A percentile compares a stretch with the other conserved stretches of the same genome.
Conservation (phyloP, 2,797 vertebrate species). For the Macropus fuliginosus region DNA sequence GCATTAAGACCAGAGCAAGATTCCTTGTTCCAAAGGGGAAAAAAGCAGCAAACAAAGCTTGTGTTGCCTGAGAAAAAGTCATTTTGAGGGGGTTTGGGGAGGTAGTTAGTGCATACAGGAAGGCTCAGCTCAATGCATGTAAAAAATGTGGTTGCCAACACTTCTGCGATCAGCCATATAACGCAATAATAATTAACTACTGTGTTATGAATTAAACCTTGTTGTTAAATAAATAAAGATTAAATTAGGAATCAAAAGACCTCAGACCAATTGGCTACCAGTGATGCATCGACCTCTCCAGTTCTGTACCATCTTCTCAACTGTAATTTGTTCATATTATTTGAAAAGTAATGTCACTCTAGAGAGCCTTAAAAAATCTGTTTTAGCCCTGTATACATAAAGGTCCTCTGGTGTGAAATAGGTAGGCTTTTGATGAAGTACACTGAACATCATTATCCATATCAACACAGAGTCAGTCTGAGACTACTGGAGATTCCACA, state of each 20-base stretch:
- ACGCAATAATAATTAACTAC: background rate
- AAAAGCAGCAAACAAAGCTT: constrained; percentile 12
- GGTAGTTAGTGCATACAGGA: background rate
- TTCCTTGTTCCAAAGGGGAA: constrained; percentile 17
- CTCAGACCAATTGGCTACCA: background rate
- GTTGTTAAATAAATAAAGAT: background rate
- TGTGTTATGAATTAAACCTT: background rate
- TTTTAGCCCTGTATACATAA: constrained; percentile 73
- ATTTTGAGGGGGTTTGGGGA: background rate
- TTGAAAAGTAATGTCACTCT: constrained; percentile 81
- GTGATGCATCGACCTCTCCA: background rate
- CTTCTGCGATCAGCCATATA: background rate
- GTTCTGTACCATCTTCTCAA: constrained; percentile 70
- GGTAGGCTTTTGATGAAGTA: background rate
- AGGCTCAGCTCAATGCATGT: background rate
- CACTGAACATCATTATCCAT: background rate
- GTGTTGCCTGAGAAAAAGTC: background rate
- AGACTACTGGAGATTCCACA: background rate
- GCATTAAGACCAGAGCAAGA: background rate
- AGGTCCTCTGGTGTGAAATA: background rate
- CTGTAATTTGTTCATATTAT: constrained; percentile 82
- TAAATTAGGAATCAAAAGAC: background rate
- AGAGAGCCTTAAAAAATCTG: constrained; percentile 81
- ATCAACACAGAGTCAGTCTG: background rate
- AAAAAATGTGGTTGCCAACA: background rate